Evolutionary conservation across 1,140 invertebrate species (phyloP).

Genomic region (Papilio glaucus): DNA sequence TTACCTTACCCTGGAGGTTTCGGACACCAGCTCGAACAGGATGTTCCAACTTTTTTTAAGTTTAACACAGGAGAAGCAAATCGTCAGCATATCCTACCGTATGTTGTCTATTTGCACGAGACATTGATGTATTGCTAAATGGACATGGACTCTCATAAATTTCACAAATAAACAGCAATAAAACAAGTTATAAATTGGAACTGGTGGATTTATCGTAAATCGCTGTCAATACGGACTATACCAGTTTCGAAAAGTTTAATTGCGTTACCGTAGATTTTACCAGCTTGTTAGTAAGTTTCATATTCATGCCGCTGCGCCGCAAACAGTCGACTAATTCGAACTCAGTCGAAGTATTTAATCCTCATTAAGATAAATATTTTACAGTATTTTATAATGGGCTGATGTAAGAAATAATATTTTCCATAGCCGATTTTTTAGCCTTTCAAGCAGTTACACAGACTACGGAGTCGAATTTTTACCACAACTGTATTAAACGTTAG

Average conservation of each 20-base stretch:
- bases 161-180: not conserved
- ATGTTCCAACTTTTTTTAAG: too few relatives aligned
- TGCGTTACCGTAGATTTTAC: slow-evolving; percentile 6
- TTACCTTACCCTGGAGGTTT: too few relatives aligned
- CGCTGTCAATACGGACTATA: slow-evolving; percentile 13
- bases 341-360: not conserved
- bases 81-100: too few relatives aligned
- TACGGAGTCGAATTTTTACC: too few relatives aligned
- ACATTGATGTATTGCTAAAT: too few relatives aligned
- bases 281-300: not conserved
- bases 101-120: too few relatives aligned
- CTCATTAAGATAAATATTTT: not conserved
- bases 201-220: not conserved
- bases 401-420: not conserved
- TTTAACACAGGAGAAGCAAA: too few relatives aligned
- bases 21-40: too few relatives aligned
- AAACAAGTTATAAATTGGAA: not conserved
- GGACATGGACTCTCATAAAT: too few relatives aligned
- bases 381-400: not conserved
- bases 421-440: too few relatives aligned
- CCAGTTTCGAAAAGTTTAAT: slow-evolving; percentile 15
- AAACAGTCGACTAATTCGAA: not conserved
- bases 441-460: too few relatives aligned
- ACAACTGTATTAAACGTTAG: too few relatives aligned
- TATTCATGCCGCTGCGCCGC: not conserved